Conservation (phyloP, 2,888 invertebrate genomes). For the Hydrotaea cyrtoneurina region DNA sequence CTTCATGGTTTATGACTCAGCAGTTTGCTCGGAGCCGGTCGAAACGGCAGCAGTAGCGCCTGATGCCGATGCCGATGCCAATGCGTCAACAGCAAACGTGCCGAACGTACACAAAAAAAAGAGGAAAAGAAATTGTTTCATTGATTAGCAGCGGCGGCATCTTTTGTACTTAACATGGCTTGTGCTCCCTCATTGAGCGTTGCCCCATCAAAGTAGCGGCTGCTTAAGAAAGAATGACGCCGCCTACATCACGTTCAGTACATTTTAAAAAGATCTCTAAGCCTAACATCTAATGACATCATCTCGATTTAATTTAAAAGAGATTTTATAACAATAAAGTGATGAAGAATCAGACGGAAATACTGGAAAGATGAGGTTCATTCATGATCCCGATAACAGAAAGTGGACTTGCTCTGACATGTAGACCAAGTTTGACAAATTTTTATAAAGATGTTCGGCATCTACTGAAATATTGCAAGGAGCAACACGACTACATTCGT, state of each 20-base stretch:
- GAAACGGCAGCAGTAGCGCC: neutral
- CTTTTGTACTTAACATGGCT: constrained; percentile 19
- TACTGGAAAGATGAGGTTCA: too few species aligned
- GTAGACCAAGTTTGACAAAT: too few species aligned
- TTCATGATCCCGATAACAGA: too few species aligned
- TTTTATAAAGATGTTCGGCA: too few species aligned
- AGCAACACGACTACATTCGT: too few species aligned
- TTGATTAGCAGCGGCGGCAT: constrained; percentile 54
- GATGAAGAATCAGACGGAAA: too few species aligned
- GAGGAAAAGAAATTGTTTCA: constrained; percentile 50
- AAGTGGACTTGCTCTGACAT: too few species aligned
- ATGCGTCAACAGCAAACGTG: neutral
- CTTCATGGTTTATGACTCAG: constrained; percentile 10
- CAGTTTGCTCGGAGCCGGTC: neutral
- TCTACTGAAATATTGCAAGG: too few species aligned
- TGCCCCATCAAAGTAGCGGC: neutral
- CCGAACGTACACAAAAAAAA: neutral
- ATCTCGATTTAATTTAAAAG: neutral
- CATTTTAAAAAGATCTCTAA: constrained; percentile 26
- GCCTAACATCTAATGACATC: constrained; percentile 6
- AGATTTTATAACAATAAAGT: too few species aligned
- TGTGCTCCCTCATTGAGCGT: neutral
- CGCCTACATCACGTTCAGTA: constrained; percentile 49
- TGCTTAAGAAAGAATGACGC: neutral
- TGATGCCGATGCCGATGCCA: neutral